phyloP scores from a whole-genome alignment of 2,797 vertebrate species.

The Buphagus erythrorhynchus region DNA sequence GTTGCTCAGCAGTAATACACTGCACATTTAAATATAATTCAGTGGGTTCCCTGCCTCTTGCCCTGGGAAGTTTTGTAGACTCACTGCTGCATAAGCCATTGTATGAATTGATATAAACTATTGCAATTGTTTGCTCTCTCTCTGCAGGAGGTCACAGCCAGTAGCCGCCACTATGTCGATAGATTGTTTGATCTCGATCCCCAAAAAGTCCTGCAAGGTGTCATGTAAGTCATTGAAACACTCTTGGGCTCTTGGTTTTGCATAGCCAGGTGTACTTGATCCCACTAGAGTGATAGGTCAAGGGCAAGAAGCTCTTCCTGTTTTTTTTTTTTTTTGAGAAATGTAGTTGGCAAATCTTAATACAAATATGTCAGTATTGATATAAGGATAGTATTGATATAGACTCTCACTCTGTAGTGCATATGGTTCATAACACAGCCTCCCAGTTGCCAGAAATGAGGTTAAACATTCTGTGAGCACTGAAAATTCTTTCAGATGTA shows the following conservation, averaged over 20 bases:
- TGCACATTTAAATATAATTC: not conserved
- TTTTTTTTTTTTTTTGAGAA: not conserved
- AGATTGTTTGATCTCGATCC: constrained; percentile 98
- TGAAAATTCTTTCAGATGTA: fast-evolving
- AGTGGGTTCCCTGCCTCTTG: not conserved
- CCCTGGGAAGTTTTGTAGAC: not conserved
- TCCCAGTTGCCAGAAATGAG: not conserved
- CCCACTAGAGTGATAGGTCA: not conserved
- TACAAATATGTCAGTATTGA: not conserved
- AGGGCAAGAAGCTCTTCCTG: constrained; percentile 6
- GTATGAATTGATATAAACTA: constrained; percentile 31
- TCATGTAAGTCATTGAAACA: constrained; percentile 90
- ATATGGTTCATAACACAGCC: not conserved
- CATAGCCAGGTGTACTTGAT: not conserved
- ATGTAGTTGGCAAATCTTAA: not conserved
- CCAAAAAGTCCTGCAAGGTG: constrained; percentile 98
- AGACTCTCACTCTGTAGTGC: not conserved
- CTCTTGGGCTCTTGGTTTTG: constrained; percentile 17
- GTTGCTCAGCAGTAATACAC: not conserved
- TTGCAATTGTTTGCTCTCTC: constrained; percentile 32
- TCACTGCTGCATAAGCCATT: not conserved
- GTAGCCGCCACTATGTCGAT: constrained; percentile 99
- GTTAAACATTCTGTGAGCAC: not conserved
- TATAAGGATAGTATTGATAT: not conserved
- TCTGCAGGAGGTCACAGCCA: constrained; percentile 95